Conservation (phyloP, 2,888 invertebrate species). For the Cylloceria caligata region DNA sequence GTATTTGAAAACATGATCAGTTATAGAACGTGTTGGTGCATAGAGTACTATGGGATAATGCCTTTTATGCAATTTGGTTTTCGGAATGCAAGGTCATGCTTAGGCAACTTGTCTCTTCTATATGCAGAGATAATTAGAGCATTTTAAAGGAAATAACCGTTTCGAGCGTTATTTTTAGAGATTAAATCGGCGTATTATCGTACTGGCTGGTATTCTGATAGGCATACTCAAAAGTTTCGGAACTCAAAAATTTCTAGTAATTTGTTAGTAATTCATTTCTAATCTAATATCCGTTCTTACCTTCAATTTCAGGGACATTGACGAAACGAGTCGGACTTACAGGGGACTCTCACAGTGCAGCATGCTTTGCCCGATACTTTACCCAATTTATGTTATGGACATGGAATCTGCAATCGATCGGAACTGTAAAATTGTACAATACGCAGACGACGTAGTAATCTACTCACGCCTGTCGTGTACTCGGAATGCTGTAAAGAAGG, state of each 20-base stretch:
- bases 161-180: no score
- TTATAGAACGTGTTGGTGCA: constrained; percentile 28
- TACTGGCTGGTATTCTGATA: no score
- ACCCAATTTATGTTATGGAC: constrained; percentile 7
- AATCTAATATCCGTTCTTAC: no score
- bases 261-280: no score
- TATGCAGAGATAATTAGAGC: no score
- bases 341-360: constrained; percentile 42
- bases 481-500: background rate
- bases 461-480: background rate
- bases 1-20: constrained; percentile 38
- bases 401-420: background rate
- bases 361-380: constrained; percentile 29
- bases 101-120: no score
- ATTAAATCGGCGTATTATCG: no score
- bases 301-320: constrained; percentile 16
- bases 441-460: constrained; percentile 14
- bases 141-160: no score
- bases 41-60: constrained; percentile 29
- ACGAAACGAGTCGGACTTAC: background rate
- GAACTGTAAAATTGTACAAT: background rate
- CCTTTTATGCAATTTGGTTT: constrained; percentile 23
- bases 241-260: no score
- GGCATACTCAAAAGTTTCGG: no score
- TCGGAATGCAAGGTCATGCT: no score